Base-by-base conservation (phyloP, 2,888 invertebrate genomes). In the Cheilosia grossa region DNA sequence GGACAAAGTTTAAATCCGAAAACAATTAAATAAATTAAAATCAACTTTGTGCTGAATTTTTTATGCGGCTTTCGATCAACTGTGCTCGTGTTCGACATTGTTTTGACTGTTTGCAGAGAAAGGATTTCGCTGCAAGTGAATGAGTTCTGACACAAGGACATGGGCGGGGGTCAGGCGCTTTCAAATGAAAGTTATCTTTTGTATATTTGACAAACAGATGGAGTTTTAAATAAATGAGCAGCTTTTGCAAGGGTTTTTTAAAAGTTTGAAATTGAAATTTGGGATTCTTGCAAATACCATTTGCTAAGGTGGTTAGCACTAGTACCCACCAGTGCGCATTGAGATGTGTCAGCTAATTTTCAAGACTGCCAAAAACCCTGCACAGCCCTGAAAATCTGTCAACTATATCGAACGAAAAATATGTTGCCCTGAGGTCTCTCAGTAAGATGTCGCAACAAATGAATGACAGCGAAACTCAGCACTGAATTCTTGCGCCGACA, bases 21-120 rank as follows among this genome's bases (percentile, higher is more conserved):
- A 64, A 87, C 49, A 21, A 88, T 81, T 61, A 87, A 79, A 72
- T 87, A 87, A 44, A 87, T 85, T 63, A 88, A 70, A 70, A 88
- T 87, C 54, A 88, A 54, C 73, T 85, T 87, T 74, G 80, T 83
- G 61, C 83, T 78, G 10, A 86, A 42, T 69, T 83, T 87, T 24
- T 66, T 79, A 53, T 80, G 56, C 4, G 69, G 19, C 13, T 64
- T 66, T 7, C 59, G 66, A 19, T 66, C 80, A 40, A 54, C 42
- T 75, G 79, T 64, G 21, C 53, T 69, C 7, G 53, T 33, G 47
- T 54, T 59, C 83, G 83, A 80, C 83, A 83, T 83, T 74, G 69
- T 83, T 80, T 74, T 74, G 79, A 79, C 78, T 78, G 30, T 56
- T n/a, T 44, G n/a, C 27, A 9, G 1, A 10, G 21, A 33, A 49